Evolutionary conservation across 1,140 invertebrate species (phyloP).

Genomic region (Musca domestica): DNA sequence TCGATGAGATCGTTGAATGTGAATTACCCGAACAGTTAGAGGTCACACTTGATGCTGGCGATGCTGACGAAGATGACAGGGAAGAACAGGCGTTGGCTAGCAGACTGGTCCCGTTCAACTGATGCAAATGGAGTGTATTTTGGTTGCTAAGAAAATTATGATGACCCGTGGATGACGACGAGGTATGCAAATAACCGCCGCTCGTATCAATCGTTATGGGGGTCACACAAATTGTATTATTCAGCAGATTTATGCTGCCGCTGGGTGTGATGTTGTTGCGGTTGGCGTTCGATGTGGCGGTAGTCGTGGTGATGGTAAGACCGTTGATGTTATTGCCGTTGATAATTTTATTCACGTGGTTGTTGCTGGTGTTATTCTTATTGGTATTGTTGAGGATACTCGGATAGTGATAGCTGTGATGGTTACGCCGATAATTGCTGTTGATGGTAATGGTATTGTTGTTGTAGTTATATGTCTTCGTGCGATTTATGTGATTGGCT

Average conservation of each 20-base stretch:
- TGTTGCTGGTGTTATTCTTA: slow-evolving; percentile 6
- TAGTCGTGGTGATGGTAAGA: neutral
- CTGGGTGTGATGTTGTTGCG: neutral
- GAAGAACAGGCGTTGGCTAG: slow-evolving; percentile 30
- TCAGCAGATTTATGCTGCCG: slow-evolving; percentile 6
- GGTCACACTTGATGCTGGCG: slow-evolving; percentile 47
- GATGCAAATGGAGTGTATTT: slow-evolving; percentile 22
- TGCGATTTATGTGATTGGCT: slow-evolving; percentile 27
- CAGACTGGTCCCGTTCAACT: slow-evolving; percentile 23
- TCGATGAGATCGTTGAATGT: slow-evolving; percentile 37
- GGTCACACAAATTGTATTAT: slow-evolving; percentile 33
- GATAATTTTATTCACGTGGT: neutral
- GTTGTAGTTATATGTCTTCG: slow-evolving; percentile 33
- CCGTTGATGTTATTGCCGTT: neutral
- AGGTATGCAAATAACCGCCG: slow-evolving; percentile 13
- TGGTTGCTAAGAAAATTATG: neutral
- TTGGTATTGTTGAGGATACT: slow-evolving; percentile 1
- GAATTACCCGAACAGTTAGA: slow-evolving; percentile 40
- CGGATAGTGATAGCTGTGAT: slow-evolving; percentile 16
- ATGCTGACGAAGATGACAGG: slow-evolving; percentile 38
- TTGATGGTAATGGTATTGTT: slow-evolving; percentile 19
- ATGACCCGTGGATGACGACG: neutral
- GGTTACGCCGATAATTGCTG: neutral
- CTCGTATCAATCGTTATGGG: slow-evolving; percentile 48
- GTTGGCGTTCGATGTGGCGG: neutral